Conservation (phyloP, 2,113 vertebrate genomes). For the Anseranas semipalmata region DNA sequence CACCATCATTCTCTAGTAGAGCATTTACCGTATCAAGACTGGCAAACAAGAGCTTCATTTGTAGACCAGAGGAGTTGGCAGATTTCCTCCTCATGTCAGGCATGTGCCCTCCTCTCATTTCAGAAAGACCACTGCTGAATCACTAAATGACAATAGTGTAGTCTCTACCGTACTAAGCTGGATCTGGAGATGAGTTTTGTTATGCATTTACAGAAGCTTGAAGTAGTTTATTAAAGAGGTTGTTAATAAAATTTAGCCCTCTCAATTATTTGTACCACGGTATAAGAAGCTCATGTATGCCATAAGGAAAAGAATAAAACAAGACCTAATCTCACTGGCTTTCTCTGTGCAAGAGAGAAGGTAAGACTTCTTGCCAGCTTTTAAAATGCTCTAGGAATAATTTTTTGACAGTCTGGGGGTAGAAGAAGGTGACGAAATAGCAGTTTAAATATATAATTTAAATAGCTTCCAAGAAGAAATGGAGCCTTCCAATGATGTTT, state of each 20-base stretch:
- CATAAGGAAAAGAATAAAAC: background rate
- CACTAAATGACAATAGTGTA: background rate
- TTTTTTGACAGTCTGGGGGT: background rate
- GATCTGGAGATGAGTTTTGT: background rate
- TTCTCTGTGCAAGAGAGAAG: background rate
- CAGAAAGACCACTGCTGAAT: background rate
- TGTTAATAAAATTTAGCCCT: background rate
- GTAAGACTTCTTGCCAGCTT: background rate
- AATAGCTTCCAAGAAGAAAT: conserved; percentile 60
- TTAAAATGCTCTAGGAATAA: background rate
- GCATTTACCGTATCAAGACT: background rate
- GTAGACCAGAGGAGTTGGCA: background rate
- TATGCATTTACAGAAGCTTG: background rate
- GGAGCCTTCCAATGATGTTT: conserved; percentile 57
- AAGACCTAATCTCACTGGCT: background rate
- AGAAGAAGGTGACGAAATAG: conserved; percentile 30
- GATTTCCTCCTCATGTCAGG: background rate
- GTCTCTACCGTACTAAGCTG: background rate
- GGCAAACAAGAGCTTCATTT: background rate
- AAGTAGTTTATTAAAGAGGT: background rate
- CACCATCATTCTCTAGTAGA: background rate
- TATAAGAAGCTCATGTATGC: background rate
- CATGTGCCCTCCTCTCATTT: background rate
- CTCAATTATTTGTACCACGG: background rate
- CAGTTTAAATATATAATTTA: conserved; percentile 48